Evolutionary conservation across 2,888 invertebrate genomes (phyloP).

Genomic region (Metallyticus violacea): DNA sequence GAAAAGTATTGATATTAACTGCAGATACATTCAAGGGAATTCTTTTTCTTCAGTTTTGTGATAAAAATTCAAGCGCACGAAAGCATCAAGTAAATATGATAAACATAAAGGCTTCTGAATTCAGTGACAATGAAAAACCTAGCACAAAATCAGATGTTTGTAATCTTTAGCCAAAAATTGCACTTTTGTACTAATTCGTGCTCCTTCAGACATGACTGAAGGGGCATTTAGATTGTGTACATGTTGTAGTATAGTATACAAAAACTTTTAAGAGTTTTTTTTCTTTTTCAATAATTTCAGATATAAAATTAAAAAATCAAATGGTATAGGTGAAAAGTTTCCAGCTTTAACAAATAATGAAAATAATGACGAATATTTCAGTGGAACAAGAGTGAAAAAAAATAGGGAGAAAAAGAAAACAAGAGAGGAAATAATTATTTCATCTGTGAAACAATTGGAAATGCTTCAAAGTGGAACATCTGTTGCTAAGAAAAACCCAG

Average conservation of each 20-base stretch:
- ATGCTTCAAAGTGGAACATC: neutral
- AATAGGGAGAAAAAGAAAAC: neutral
- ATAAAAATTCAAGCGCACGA: too few relatives aligned
- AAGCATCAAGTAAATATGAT: too few relatives aligned
- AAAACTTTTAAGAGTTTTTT: neutral
- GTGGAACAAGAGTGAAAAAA: neutral
- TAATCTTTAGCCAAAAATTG: too few relatives aligned
- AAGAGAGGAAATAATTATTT: neutral
- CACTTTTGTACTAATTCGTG: too few relatives aligned
- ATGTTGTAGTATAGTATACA: neutral
- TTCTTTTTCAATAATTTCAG: neutral
- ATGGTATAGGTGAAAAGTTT: too few relatives aligned
- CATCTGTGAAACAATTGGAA: neutral
- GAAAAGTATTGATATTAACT: too few relatives aligned
- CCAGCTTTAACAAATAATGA: neutral
- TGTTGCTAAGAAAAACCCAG: neutral
- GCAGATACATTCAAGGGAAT: too few relatives aligned
- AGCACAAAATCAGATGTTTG: too few relatives aligned
- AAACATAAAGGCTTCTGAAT: too few relatives aligned
- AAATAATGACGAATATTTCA: neutral
- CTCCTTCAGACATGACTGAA: too few relatives aligned
- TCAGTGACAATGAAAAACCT: too few relatives aligned
- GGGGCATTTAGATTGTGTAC: neutral
- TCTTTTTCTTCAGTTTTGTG: too few relatives aligned
- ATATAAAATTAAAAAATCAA: neutral